Conservation (phyloP, 2,797 vertebrate genomes). For the Diplodus sargus region DNA sequence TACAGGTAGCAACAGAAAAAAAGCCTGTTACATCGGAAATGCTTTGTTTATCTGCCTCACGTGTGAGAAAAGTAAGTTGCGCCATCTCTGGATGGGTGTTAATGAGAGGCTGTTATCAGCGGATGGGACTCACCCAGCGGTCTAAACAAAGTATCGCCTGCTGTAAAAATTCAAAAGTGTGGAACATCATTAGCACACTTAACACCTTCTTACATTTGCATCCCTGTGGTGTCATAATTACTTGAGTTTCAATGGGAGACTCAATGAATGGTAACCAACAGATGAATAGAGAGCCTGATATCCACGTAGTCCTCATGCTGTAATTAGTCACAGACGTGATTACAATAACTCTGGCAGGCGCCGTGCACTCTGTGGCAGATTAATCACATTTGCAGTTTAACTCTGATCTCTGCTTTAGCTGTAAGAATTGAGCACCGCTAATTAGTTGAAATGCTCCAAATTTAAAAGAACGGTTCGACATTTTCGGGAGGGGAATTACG, state of each 20-base stretch:
- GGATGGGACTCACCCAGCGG: neutral
- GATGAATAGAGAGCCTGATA: neutral
- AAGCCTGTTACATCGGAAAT: neutral
- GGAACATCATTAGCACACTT: conserved; percentile 45
- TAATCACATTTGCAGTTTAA: conserved; percentile 38
- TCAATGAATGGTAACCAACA: conserved; percentile 28
- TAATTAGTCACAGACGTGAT: conserved; percentile 29
- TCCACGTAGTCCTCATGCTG: neutral
- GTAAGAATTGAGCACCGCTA: neutral
- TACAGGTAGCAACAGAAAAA: neutral
- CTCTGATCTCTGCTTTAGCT: neutral
- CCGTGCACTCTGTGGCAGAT: conserved; percentile 6
- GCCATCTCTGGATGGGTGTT: conserved; percentile 14
- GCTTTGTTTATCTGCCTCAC: conserved; percentile 11
- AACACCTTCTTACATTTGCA: conserved; percentile 21
- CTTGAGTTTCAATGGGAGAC: conserved; percentile 14
- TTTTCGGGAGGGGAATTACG: neutral
- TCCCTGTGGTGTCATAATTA: conserved; percentile 15
- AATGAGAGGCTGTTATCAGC: conserved; percentile 23
- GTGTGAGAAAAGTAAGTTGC: neutral
- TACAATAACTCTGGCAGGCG: neutral
- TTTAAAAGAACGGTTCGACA: neutral
- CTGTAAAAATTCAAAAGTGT: conserved; percentile 21
- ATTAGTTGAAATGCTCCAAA: neutral
- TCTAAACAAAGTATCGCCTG: conserved; percentile 31